phyloP scores from a whole-genome alignment of 2,888 invertebrate species.

The Epistrophe grossulariae region DNA sequence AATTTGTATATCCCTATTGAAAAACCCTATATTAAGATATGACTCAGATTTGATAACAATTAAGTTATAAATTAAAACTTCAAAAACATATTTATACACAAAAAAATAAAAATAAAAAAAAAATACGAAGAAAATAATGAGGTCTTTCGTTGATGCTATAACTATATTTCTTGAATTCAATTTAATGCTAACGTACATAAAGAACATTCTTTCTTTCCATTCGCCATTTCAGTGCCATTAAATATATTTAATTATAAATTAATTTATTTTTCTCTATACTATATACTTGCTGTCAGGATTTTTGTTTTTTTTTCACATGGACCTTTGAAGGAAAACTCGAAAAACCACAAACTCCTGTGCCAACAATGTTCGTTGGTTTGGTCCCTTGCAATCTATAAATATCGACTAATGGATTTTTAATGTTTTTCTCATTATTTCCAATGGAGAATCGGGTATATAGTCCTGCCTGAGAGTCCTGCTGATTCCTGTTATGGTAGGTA shows the following conservation, averaged over 20 bases:
- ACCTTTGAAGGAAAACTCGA: slow-evolving; percentile 22
- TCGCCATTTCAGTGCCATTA: slow-evolving; percentile 39
- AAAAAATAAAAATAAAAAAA: too few species aligned
- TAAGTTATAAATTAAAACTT: not conserved
- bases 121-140: not conserved
- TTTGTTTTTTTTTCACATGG: slow-evolving; percentile 27
- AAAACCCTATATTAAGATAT: too few species aligned
- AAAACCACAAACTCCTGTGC: slow-evolving; percentile 63
- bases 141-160: not conserved
- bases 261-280: slow-evolving; percentile 32
- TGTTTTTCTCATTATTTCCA: slow-evolving; percentile 76
- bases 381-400: slow-evolving; percentile 66
- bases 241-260: slow-evolving; percentile 52
- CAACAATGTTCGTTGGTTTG: slow-evolving; percentile 57
- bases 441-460: slow-evolving; percentile 54
- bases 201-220: slow-evolving; percentile 42
- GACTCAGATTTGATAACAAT: not conserved
- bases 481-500: slow-evolving; percentile 41
- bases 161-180: slow-evolving; percentile 50
- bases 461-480: slow-evolving; percentile 6
- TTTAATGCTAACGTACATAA: slow-evolving; percentile 51
- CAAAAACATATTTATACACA: not conserved
- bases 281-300: slow-evolving; percentile 32
- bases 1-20: too few species aligned
- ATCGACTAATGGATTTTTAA: slow-evolving; percentile 76